Evolutionary conservation across 2,113 vertebrate species (phyloP), one percentile per base, ranked within the genome.

Genomic region (Sturnus vulgaris): DNA sequence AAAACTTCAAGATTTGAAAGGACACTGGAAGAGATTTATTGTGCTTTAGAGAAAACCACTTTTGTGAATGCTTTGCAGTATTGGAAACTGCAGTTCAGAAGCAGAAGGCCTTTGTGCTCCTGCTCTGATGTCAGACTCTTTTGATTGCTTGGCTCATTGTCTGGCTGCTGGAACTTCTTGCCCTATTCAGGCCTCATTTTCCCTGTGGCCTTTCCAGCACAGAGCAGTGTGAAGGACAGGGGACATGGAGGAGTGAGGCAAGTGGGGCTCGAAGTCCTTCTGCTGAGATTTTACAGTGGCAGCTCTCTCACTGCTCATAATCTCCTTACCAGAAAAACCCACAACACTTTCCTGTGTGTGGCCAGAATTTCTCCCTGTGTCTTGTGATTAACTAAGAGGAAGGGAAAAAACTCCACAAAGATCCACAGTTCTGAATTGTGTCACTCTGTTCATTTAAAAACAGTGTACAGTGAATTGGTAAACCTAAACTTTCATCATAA

Each of bases 1-100:
- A 84, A 87, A 93, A 92, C 39, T 75, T 60, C 16, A n/a, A 13
- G 10, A 80, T 94, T 73, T 63, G 64, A 88, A 95, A 86, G 60
- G 50, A 20, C 24, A 86, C 47, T 55, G 72, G 52, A 81, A 92
- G 35, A 84, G 42, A 46, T 84, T 88, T 81, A 30, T 78, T 53
- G 42, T 47, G 10, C 71, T 90, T 86, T 63, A 63, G 75, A 86
- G 39, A 72, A 90, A 83, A 81, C 16, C 9, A 13, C 15, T 90
- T 82, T 3, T 56, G 46, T 47, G 37, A 71, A 40, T 28, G 31
- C 42, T 83, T 93, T 75, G 33, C 55, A 55, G 23, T 25, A 17
- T 25, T 73, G 60, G 42, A 78, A 69, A 35, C 42, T 33, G 3
- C 0, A 0, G 20, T 40, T 92, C 60, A 73, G 84, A 88, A 28